These are phyloP conservation scores for Pelusios castaneus DNA, from an alignment of 2,113 vertebrate genomes.

Conservation along the genomic window DNA sequence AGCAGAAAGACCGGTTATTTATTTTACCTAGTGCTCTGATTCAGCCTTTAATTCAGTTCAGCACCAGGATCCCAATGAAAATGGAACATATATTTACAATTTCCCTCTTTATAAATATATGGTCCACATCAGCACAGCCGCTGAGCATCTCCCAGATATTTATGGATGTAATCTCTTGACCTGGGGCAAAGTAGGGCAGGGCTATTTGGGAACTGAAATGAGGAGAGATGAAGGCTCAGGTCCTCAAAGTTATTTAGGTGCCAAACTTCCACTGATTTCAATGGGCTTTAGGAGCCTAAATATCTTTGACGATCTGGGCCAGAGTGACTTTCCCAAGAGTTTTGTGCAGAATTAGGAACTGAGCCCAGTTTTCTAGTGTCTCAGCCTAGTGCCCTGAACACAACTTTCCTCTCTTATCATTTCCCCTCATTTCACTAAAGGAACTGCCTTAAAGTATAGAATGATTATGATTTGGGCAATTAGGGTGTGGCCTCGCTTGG, in stretches of 20 bases:
- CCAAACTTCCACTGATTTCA: neutral
- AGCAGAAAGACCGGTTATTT: neutral
- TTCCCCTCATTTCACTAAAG: neutral
- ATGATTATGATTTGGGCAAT: neutral
- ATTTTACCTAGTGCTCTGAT: neutral
- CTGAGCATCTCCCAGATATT: neutral
- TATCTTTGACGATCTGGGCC: neutral
- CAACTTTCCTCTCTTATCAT: neutral
- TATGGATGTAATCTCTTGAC: neutral
- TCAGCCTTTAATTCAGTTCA: neutral
- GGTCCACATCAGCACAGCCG: neutral
- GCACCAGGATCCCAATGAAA: neutral
- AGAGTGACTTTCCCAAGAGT: neutral
- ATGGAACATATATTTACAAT: neutral
- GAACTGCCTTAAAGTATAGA: neutral
- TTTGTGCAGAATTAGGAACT: neutral
- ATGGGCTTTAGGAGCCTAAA: neutral
- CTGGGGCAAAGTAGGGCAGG: neutral
- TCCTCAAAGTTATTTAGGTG: neutral
- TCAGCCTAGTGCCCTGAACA: neutral
- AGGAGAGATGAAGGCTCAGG: neutral
- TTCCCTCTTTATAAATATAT: neutral
- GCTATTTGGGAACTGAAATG: neutral
- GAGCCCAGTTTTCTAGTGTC: neutral
- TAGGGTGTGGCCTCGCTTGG: neutral